A percentile compares a stretch with the other conserved stretches of the same genome.
Evolutionary conservation across 2,797 vertebrate genomes (phyloP).

Genomic region (Gobio occitaniae): DNA sequence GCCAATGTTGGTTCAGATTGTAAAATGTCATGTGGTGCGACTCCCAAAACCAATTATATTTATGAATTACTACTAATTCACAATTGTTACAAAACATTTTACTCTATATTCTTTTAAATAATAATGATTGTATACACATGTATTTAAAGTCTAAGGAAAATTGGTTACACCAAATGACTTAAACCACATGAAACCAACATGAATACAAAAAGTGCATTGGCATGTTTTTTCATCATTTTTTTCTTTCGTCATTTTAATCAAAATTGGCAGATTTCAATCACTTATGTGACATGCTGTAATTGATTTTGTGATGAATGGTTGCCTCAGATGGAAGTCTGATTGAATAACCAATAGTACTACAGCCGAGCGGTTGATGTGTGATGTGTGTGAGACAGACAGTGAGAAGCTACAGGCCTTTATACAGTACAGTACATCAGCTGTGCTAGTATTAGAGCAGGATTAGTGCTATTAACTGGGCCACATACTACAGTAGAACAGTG

Average conservation of each 20-base stretch:
- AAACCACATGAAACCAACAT: background rate
- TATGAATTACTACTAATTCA: no score
- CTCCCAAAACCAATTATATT: no score
- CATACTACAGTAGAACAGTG: background rate
- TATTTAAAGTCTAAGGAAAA: background rate
- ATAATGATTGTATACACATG: background rate
- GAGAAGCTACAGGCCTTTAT: background rate
- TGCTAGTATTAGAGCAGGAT: constrained; percentile 30
- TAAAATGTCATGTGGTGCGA: background rate
- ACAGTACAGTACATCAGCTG: constrained; percentile 11
- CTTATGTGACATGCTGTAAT: background rate
- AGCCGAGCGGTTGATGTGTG: background rate
- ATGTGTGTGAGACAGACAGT: background rate
- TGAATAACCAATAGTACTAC: background rate
- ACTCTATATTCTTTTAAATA: background rate
- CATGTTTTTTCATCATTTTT: background rate
- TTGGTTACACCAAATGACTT: background rate
- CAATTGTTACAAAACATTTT: background rate
- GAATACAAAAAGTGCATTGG: background rate
- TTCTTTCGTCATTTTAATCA: background rate
- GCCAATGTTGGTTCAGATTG: background rate
- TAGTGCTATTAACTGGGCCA: constrained; percentile 5
- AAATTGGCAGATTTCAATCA: background rate
- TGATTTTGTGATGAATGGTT: background rate
- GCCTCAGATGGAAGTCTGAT: background rate